These are phyloP conservation scores for Zeus faber DNA, from an alignment of 2,113 vertebrate genomes.

Conservation along the genomic window DNA sequence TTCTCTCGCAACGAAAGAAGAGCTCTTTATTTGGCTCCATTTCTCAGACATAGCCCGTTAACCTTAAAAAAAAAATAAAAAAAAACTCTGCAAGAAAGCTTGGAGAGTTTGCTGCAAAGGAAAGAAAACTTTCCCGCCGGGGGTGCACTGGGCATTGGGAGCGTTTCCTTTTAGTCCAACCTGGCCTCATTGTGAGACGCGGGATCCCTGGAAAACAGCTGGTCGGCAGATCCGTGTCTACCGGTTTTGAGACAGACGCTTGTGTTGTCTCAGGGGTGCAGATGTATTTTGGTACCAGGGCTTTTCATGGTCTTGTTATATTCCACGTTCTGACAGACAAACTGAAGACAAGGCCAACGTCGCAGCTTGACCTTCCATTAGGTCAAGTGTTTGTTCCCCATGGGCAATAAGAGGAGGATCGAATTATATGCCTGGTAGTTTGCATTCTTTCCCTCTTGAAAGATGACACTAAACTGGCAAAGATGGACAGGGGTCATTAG, in stretches of 20 bases:
- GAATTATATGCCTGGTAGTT: constrained; percentile 48
- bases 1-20: too few relatives aligned
- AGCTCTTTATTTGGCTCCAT: too few relatives aligned
- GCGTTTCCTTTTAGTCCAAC: constrained; percentile 1
- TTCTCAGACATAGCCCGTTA: too few relatives aligned
- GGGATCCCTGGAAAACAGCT: constrained; percentile 49
- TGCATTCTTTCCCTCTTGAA: constrained; percentile 68
- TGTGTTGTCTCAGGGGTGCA: constrained; percentile 47
- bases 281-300: constrained; percentile 65
- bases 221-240: constrained; percentile 41
- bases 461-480: constrained; percentile 57
- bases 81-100: too few relatives aligned
- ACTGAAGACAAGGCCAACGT: constrained; percentile 59
- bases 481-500: constrained; percentile 43
- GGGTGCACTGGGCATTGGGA: too few relatives aligned
- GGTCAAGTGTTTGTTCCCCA: constrained; percentile 61
- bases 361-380: constrained; percentile 60
- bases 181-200: constrained; percentile 17
- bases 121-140: too few relatives aligned
- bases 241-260: constrained; percentile 31
- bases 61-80: too few relatives aligned
- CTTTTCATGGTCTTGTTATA: constrained; percentile 65
- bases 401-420: constrained; percentile 47
- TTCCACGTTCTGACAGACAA: constrained; percentile 57
- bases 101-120: too few relatives aligned